Evolutionary conservation across 2,888 invertebrate species (phyloP), one percentile per base, ranked within the genome.

Genomic region (Leptogaster cylindrica): DNA sequence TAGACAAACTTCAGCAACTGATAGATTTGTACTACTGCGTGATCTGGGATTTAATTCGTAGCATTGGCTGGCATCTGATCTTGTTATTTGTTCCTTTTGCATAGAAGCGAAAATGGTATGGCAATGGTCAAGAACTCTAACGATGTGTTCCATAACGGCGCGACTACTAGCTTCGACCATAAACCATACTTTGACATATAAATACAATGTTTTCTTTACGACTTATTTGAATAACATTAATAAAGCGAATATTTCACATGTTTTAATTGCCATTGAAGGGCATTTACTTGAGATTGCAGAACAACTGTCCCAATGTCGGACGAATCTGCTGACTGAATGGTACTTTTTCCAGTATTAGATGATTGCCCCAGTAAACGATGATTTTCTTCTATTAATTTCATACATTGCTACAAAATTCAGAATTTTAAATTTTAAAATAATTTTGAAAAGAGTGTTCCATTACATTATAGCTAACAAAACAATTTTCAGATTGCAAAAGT

Each of bases 261-360:
- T 81, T 87, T 87, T 70, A 89, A 79, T 78, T 89, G 88, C 88
- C 88, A 89, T 75, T 88, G 86, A 71, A 89, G 79, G 67, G 88
- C 87, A 76, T 87, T 86, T 73, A 89, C 83, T 80, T 88, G 87
- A 66, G 85, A 85, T 77, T 88, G 87, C 71, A 86, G 82, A 73
- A 85, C 83, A 72, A 86, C 83, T 74, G 83, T 85, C 81, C 87
- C 87, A 73, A 87, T 83, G 75, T 78, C 78, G 70, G 77, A 70
- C 33, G 74, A 71, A 66, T 71, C 70, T 55, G 67, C 61, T 71
- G 70, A 64, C 69, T 72, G 67, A 68, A 70, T 68, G 65, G 71
- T 41, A 72, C 70, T 70, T 65, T 71, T 71, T 64, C 72, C 73
- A 67, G 78, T 70, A 36, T 75, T 73, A 41, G 69, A 68, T 41